Conservation (phyloP, 2,888 invertebrate genomes). For the Trissolcus brochymenae region DNA sequence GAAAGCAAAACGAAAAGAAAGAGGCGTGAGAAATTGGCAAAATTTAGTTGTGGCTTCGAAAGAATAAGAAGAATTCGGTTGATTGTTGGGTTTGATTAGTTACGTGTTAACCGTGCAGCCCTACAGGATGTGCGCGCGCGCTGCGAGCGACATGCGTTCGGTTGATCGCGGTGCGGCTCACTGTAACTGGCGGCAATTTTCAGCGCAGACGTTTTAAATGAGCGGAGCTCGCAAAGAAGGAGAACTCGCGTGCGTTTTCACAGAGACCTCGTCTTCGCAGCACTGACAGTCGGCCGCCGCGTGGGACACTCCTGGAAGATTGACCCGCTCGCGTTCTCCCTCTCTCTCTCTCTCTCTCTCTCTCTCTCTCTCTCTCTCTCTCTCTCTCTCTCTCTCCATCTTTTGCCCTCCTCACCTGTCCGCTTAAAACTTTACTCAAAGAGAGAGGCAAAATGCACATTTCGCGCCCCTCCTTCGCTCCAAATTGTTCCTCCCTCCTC, state of each 20-base stretch:
- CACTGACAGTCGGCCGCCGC: conserved; percentile 63
- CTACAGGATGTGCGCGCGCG: conserved; percentile 5
- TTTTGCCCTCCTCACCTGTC: conserved; percentile 28
- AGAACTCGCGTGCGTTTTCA: conserved; percentile 41
- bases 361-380: conserved; percentile 42
- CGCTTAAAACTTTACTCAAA: neutral
- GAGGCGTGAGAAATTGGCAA: neutral
- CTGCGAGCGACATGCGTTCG: conserved; percentile 23
- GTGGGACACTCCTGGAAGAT: conserved; percentile 66
- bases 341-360: conserved; percentile 18
- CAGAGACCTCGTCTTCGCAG: conserved; percentile 60
- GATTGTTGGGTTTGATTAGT: conserved; percentile 4
- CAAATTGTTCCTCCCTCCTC: conserved; percentile 5
- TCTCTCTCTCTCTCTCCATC: conserved; percentile 26
- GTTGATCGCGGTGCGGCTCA: conserved; percentile 39
- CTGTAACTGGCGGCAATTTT: conserved; percentile 39
- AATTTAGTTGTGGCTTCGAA: too few species aligned
- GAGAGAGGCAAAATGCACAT: conserved; percentile 35
- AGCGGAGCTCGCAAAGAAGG: conserved; percentile 31
- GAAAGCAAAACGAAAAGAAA: neutral
- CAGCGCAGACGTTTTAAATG: conserved; percentile 37
- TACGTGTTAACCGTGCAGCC: conserved; percentile 13
- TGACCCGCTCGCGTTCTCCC: conserved; percentile 53
- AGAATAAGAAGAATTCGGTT: neutral
- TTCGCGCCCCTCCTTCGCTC: conserved; percentile 12